phyloP scores from a whole-genome alignment of 2,797 vertebrate genomes.

The Taenioides sp. region DNA sequence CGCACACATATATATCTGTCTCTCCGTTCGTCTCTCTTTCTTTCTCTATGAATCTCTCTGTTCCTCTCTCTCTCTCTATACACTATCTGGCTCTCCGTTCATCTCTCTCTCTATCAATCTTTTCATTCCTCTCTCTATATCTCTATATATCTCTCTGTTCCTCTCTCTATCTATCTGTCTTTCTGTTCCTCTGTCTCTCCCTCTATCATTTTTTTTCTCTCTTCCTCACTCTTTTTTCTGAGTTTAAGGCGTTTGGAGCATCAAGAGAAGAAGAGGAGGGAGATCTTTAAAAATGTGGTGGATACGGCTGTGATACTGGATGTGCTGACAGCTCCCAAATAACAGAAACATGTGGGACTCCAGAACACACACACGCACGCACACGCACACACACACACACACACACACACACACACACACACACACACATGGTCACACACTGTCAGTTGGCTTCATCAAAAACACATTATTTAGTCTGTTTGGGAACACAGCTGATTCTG shows the following conservation, averaged over 20 bases:
- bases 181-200: no score
- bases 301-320: background rate
- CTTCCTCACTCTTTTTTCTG: background rate
- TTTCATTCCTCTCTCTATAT: no score
- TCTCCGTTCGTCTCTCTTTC: no score
- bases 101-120: no score
- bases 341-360: conserved; percentile 61
- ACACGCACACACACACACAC: conserved; percentile 22
- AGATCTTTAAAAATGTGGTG: conserved; percentile 29
- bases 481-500: background rate
- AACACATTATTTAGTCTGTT: background rate
- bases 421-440: conserved; percentile 48
- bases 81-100: no score
- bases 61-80: no score
- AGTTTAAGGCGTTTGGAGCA: conserved; percentile 52
- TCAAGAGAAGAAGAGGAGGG: conserved; percentile 39
- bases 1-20: no score
- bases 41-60: no score
- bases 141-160: no score
- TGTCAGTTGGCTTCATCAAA: conserved; percentile 39
- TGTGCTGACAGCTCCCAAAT: conserved; percentile 27
- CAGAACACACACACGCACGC: conserved; percentile 48
- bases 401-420: no score
- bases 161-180: no score
- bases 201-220: no score